Evolutionary conservation across 92 coral and sea anemone genomes (phyloP).

Genomic region (Ricordea florida): DNA sequence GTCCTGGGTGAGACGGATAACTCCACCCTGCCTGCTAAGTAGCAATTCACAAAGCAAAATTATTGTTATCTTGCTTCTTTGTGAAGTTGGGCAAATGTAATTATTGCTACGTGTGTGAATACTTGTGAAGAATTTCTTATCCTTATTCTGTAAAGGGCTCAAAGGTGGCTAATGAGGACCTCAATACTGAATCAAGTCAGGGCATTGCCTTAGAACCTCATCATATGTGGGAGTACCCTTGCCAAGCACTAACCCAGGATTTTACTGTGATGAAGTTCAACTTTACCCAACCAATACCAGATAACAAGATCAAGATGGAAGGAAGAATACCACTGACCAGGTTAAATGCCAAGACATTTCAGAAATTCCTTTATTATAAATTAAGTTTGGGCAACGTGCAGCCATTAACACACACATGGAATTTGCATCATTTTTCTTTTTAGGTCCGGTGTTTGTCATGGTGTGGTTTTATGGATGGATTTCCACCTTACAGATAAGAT

Average conservation of each 20-base stretch:
- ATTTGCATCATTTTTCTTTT: not conserved
- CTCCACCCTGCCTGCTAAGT: too few species aligned
- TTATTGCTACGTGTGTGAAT: not conserved
- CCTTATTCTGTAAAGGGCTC: conserved; percentile 45
- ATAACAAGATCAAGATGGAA: conserved; percentile 36
- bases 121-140: not conserved
- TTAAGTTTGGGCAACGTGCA: not conserved
- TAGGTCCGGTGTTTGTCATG: conserved; percentile 74
- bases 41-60: too few species aligned
- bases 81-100: not conserved
- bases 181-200: conserved; percentile 50
- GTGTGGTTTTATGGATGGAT: conserved; percentile 94
- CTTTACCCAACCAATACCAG: conserved; percentile 66
- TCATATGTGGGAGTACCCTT: conserved; percentile 95
- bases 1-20: too few species aligned
- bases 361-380: not conserved
- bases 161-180: conserved; percentile 58
- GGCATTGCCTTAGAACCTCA: conserved; percentile 89
- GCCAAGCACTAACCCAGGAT: conserved; percentile 71
- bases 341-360: conserved; percentile 28
- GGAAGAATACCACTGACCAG: conserved; percentile 59
- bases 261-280: conserved; percentile 70
- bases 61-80: too few species aligned
- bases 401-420: not conserved
- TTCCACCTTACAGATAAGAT: conserved; percentile 69